Evolutionary conservation across 2,797 vertebrate genomes (phyloP), one percentile per base, ranked within the genome.

Genomic region (Ciconia nigra): DNA sequence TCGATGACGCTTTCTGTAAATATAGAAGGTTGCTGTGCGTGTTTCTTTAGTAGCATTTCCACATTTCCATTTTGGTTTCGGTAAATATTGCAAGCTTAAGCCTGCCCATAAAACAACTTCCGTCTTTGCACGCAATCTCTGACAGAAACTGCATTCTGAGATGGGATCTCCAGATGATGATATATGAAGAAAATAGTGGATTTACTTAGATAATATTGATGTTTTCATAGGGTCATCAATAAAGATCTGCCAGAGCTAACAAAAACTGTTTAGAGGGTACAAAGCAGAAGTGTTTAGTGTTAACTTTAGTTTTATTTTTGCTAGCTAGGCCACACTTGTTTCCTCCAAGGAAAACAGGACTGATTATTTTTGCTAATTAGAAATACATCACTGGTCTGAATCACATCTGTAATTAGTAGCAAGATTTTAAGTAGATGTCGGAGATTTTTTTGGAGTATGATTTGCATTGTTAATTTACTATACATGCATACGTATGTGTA

Each of bases 301-400:
- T 66, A 87, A 79, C 79, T 72, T 76, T 28, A 79, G 47, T 80
- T 93, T 96, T 85, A 72, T 89, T 96, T 96, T 87, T 17, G 13
- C 86, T 94, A 52, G 65, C 88, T 88, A 74, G 37, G n/a, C 44
- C 51, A 62, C 20, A 35, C 35, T 92, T 15, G 13, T 85, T 78
- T 96, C 51, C 95, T 87, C 80, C 65, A 81, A 85, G 96, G 90
- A 89, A 90, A 97, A 94, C 37, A 81, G 21, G n/a, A 74, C 92
- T 80, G 93, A 94, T 96, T 97, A 78, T 95, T 94, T 98, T 96
- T 96, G 80, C 89, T 97, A 88, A 96, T 96, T 97, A 89, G 92
- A 92, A 94, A 66, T 83, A 80, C 87, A 91, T 96, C 84, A 93
- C 13, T 93, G 89, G 69, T 87, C 92, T 97, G 90, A 93, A 83